Percentiles rank a stretch among this genome's conserved stretches.
phyloP scores from a whole-genome alignment of 2,888 invertebrate genomes.

The Prosapia bicincta region DNA sequence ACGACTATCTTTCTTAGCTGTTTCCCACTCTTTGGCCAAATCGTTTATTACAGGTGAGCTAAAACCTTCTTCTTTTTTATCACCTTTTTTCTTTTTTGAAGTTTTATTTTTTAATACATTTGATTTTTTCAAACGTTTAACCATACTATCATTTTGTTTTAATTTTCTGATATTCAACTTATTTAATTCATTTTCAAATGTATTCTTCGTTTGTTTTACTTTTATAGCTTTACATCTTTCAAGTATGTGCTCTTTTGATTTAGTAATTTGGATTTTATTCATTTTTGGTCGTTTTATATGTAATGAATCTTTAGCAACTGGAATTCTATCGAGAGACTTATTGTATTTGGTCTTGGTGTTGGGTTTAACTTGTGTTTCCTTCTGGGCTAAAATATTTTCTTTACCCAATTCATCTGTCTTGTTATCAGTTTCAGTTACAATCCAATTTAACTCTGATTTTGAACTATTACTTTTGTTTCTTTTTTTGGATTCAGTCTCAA shows the following conservation, averaged over 20 bases:
- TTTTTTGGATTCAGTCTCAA: background rate
- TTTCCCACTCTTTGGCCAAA: too few species aligned
- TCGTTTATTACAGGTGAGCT: too few species aligned
- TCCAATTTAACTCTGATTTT: background rate
- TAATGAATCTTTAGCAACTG: background rate
- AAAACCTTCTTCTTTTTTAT: too few species aligned
- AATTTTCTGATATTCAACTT: background rate
- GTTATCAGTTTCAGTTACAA: background rate
- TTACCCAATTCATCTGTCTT: background rate
- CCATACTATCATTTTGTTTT: background rate
- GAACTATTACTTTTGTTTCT: background rate
- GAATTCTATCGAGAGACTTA: too few species aligned
- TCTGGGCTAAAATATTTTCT: background rate
- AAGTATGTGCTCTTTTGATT: background rate
- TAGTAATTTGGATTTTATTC: background rate
- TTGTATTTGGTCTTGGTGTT: background rate
- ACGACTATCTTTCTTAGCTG: too few species aligned
- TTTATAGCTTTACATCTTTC: background rate
- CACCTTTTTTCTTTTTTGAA: too few species aligned
- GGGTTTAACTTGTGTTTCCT: background rate
- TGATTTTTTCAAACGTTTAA: background rate
- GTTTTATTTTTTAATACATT: too few species aligned
- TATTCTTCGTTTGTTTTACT: background rate
- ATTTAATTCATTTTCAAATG: background rate
- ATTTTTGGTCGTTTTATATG: background rate